phyloP scores from a whole-genome alignment of 2,888 invertebrate genomes.

The Apotomis turbidana region DNA sequence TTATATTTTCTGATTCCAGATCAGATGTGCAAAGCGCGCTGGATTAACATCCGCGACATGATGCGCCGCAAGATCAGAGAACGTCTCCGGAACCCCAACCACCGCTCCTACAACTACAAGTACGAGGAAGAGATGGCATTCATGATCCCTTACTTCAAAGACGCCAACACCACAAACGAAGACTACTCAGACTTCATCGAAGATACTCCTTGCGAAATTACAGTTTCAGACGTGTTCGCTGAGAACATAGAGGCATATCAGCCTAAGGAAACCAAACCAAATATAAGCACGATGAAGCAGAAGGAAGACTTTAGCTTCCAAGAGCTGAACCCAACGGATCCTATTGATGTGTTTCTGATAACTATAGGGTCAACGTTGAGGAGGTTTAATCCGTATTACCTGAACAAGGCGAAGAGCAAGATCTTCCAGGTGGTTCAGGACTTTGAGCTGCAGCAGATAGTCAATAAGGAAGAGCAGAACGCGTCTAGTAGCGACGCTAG shows the following conservation, averaged over 20 bases:
- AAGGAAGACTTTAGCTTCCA: conserved; percentile 54
- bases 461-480: conserved; percentile 55
- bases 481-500: conserved; percentile 36
- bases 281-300: conserved; percentile 43
- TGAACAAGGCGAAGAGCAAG: conserved; percentile 77
- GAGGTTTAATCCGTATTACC: conserved; percentile 69
- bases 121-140: conserved; percentile 72
- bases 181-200: conserved; percentile 61
- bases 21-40: conserved; percentile 67
- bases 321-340: conserved; percentile 64
- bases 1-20: conserved; percentile 54
- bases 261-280: conserved; percentile 55
- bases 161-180: conserved; percentile 50
- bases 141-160: conserved; percentile 68
- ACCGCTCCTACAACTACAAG: conserved; percentile 66
- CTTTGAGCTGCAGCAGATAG: conserved; percentile 73
- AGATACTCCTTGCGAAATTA: conserved; percentile 54
- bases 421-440: conserved; percentile 78
- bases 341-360: conserved; percentile 70
- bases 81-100: conserved; percentile 59
- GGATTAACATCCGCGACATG: conserved; percentile 76
- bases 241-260: conserved; percentile 52
- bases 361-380: conserved; percentile 70
- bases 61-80: conserved; percentile 69
- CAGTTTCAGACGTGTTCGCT: conserved; percentile 58